These are phyloP conservation scores for Parnassius mnemosyne DNA, from an alignment of 2,888 invertebrate species.

Conservation along the genomic window DNA sequence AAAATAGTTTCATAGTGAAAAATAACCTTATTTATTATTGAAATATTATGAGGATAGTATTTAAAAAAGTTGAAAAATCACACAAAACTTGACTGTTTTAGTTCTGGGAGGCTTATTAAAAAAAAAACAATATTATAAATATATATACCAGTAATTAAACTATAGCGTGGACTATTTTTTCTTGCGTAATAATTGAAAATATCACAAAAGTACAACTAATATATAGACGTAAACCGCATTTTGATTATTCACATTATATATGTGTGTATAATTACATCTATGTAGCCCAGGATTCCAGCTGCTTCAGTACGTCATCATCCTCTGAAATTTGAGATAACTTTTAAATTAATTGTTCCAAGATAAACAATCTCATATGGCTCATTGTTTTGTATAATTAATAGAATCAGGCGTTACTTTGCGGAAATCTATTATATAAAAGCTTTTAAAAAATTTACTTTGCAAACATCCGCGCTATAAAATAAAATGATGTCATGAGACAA, in stretches of 20 bases:
- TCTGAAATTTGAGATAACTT: slow-evolving; percentile 54
- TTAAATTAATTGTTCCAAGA: background rate
- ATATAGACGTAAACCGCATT: slow-evolving; percentile 15
- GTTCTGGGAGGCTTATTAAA: background rate
- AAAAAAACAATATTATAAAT: background rate
- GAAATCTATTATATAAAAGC: too few species aligned
- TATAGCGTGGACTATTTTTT: slow-evolving; percentile 8
- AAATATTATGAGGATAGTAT: too few species aligned
- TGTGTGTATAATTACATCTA: slow-evolving; percentile 35
- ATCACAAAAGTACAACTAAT: slow-evolving; percentile 48
- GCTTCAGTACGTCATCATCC: slow-evolving; percentile 64
- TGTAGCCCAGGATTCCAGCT: slow-evolving; percentile 72
- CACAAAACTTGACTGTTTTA: background rate
- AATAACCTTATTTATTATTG: too few species aligned
- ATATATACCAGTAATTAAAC: background rate
- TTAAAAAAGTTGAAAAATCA: background rate
- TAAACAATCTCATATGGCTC: too few species aligned
- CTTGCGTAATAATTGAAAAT: slow-evolving; percentile 33
- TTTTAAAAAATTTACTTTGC: too few species aligned
- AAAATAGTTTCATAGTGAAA: too few species aligned
- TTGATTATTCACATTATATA: slow-evolving; percentile 2
- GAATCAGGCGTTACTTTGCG: too few species aligned
- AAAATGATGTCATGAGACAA: too few species aligned
- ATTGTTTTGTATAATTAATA: too few species aligned
- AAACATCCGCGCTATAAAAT: too few species aligned